These are phyloP conservation scores for Ceyx margarethae DNA, from an alignment of 2,113 vertebrate species.

Conservation along the genomic window DNA sequence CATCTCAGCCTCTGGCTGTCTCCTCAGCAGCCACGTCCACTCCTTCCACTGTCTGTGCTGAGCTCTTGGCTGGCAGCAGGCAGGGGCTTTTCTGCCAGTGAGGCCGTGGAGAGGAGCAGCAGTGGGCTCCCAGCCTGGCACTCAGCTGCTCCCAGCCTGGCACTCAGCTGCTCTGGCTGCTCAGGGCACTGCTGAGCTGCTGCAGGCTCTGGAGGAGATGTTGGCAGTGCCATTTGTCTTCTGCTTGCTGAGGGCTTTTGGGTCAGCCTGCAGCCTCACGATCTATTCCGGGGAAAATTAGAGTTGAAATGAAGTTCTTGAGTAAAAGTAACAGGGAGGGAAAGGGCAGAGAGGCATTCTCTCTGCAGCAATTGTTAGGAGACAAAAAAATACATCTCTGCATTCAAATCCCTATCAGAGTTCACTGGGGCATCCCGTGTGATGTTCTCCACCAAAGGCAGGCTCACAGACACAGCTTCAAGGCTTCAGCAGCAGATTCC, in stretches of 20 bases:
- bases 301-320: not conserved
- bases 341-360: not conserved
- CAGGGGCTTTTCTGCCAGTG: slow-evolving; percentile 11
- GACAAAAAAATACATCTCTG: not conserved
- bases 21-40: not conserved
- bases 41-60: not conserved
- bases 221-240: slow-evolving; percentile 47
- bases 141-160: not conserved
- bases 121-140: not conserved
- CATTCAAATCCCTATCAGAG: not conserved
- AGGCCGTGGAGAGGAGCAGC: not conserved
- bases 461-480: not conserved
- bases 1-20: not conserved
- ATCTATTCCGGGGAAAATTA: slow-evolving; percentile 15
- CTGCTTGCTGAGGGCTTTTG: slow-evolving; percentile 23
- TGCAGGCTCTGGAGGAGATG: not conserved
- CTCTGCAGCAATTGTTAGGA: not conserved
- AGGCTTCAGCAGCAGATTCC: not conserved
- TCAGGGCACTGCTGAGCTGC: slow-evolving; percentile 1
- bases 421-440: not conserved
- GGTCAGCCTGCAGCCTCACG: slow-evolving; percentile 29
- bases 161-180: not conserved
- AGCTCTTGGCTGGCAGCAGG: slow-evolving; percentile 4
- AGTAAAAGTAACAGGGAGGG: not conserved
- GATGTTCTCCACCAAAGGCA: not conserved